phyloP scores from a whole-genome alignment of 2,888 invertebrate species.

The Parthenolecanium corni region DNA sequence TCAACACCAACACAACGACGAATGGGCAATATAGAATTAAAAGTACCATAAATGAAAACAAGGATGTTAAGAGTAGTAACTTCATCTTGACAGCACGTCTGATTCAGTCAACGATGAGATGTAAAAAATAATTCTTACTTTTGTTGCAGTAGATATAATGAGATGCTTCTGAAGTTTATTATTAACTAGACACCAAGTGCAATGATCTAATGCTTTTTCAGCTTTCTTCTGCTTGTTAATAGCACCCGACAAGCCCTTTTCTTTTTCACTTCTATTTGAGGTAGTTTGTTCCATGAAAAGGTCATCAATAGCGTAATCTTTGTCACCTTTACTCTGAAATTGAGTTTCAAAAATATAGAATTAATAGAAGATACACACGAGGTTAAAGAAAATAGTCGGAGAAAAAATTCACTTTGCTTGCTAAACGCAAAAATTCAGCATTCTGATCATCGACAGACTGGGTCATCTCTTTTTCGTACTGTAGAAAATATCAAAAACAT shows the following conservation, averaged over 20 bases:
- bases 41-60: no score
- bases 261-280: slow-evolving; percentile 38
- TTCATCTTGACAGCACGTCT: no score
- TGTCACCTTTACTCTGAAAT: slow-evolving; percentile 16
- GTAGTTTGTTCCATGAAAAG: slow-evolving; percentile 29
- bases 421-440: slow-evolving; percentile 62
- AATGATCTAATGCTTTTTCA: slow-evolving; percentile 61
- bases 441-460: slow-evolving; percentile 68
- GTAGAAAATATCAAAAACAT: slow-evolving; percentile 33
- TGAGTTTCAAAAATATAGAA: neutral
- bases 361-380: neutral
- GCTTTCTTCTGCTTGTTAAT: slow-evolving; percentile 61
- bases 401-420: slow-evolving; percentile 42
- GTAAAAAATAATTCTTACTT: slow-evolving; percentile 41
- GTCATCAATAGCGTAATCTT: slow-evolving; percentile 15
- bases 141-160: slow-evolving; percentile 65
- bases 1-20: no score
- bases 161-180: slow-evolving; percentile 69
- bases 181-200: slow-evolving; percentile 72
- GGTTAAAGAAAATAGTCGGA: neutral
- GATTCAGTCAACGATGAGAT: no score
- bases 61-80: no score
- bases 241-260: slow-evolving; percentile 53
- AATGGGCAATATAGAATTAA: no score
- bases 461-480: slow-evolving; percentile 71